Conservation (phyloP, 92 coral and sea anemone genomes). For the Phenganax subtilis region DNA sequence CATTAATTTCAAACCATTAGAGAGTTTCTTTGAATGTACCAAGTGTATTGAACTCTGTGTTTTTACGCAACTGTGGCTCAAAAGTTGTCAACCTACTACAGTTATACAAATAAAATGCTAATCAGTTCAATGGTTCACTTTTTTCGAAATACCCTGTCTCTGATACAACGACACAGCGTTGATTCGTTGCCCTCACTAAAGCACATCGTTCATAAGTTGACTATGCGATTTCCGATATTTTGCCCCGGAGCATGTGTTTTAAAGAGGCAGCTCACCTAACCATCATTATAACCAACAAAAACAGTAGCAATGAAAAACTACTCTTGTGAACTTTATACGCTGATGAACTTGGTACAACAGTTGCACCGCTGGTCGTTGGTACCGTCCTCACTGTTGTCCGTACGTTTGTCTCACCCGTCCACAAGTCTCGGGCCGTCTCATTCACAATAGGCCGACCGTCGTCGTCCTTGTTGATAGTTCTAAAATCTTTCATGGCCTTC, state of each 20-base stretch:
- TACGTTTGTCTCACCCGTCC: not conserved
- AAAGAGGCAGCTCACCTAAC: not conserved
- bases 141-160: too few relatives aligned
- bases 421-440: constrained; percentile 23
- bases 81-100: too few relatives aligned
- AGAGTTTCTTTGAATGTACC: too few relatives aligned
- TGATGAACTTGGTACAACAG: not conserved
- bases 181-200: too few relatives aligned
- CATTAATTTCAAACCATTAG: too few relatives aligned
- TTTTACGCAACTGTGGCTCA: too few relatives aligned
- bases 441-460: constrained; percentile 23
- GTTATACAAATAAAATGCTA: too few relatives aligned
- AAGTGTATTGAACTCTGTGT: too few relatives aligned
- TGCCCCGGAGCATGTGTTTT: not conserved
- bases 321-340: constrained; percentile 16
- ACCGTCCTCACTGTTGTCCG: constrained; percentile 5
- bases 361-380: not conserved
- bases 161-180: too few relatives aligned
- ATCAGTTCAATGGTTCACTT: too few relatives aligned
- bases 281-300: not conserved
- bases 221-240: too few relatives aligned
- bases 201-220: too few relatives aligned
- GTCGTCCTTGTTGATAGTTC: constrained; percentile 20
- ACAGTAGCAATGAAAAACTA: constrained; percentile 3
- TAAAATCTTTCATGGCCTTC: constrained; percentile 67